Evolutionary conservation across 2,797 vertebrate genomes (phyloP), one percentile per base, ranked within the genome.

Genomic region (Crocodylus rhombifer): DNA sequence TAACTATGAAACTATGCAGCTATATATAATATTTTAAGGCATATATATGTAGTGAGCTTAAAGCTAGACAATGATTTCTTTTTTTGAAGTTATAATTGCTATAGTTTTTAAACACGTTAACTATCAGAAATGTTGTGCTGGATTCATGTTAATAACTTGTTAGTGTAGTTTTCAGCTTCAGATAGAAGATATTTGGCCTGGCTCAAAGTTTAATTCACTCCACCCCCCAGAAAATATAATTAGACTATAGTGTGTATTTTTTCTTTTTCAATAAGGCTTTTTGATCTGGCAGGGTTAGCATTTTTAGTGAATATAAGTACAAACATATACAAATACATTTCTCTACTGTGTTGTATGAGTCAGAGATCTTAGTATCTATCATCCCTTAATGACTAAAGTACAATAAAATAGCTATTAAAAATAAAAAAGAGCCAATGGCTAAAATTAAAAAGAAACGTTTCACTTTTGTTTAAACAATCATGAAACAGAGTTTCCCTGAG

Each of bases 271-370:
- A 60, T 4, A 89, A 69, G 3, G 21, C 1, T 83, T 21, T 92
- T 61, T 90, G 26, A 88, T 84, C 64, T 15, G 42, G 7, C 26
- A 80, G 11, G 8, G 76, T 85, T 76, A 69, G 20, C 42, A 87
- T 30, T 94, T 93, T 91, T 88, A 85, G 25, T 8, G 90, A 26
- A 14, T 25, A 62, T 61, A 87, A 91, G 79, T 79, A 67, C 36
- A 65, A 81, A 96, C 81, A 90, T 82, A 26, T 8, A 51, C 26
- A 82, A 16, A 79, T 64, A 42, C 42, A 83, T 88, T 91, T 93
- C 16, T 21, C 73, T 6, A 26, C 3, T 67, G 1, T 4, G 86
- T 84, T 69, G 7, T 55, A 28, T 77, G 33, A 90, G 57, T n/a
- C 30, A 85, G 78, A 79, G 36, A 25, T 83, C 61, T 80, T 77